These are phyloP conservation scores for Alexandromys fortis DNA, from an alignment of 2,113 vertebrate species.

Conservation along the genomic window DNA sequence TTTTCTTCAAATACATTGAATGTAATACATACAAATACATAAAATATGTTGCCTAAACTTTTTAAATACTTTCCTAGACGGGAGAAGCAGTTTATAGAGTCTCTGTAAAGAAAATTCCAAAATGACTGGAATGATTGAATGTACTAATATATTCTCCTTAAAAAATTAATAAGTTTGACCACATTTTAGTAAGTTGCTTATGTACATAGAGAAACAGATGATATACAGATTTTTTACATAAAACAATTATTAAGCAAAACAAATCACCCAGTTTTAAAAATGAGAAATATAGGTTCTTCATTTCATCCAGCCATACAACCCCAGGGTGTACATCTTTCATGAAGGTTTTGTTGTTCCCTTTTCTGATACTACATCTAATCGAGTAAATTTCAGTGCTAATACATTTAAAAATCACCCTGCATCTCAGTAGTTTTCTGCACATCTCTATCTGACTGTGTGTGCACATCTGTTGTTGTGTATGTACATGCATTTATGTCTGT, in stretches of 20 bases:
- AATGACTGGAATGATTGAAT: not conserved
- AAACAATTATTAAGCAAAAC: slow-evolving; percentile 26
- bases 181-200: slow-evolving; percentile 16
- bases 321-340: not conserved
- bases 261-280: not conserved
- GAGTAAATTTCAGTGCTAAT: not conserved
- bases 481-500: not conserved
- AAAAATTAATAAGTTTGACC: not conserved
- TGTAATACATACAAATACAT: not conserved
- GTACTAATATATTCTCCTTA: slow-evolving; percentile 29
- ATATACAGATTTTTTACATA: not conserved
- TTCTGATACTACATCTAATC: not conserved
- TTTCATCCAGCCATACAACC: not conserved
- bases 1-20: not conserved
- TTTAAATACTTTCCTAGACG: not conserved
- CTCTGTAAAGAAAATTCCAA: not conserved
- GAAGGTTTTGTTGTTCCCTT: not conserved
- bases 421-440: not conserved
- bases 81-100: not conserved
- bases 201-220: not conserved
- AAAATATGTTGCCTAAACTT: not conserved
- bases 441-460: not conserved
- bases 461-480: not conserved
- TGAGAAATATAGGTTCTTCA: not conserved
- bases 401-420: not conserved